These are phyloP conservation scores for Xiphorhynchus elegans DNA, from an alignment of 2,113 vertebrate genomes.

Conservation along the genomic window DNA sequence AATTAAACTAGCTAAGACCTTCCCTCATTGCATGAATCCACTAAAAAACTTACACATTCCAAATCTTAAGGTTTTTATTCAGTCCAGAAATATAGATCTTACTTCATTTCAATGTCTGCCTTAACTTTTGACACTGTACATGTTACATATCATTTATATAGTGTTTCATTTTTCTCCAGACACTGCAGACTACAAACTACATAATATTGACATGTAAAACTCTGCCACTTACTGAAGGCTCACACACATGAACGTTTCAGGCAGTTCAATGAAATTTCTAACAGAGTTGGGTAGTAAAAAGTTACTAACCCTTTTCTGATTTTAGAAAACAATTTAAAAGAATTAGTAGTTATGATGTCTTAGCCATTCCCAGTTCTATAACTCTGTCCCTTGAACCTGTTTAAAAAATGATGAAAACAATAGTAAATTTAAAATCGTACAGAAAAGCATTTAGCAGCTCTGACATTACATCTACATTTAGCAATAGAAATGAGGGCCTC, in stretches of 20 bases:
- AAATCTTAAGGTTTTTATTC: slow-evolving; percentile 75
- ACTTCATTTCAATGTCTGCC: slow-evolving; percentile 76
- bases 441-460: slow-evolving; percentile 63
- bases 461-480: slow-evolving; percentile 69
- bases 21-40: slow-evolving; percentile 66
- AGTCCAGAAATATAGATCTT: slow-evolving; percentile 78
- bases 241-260: slow-evolving; percentile 78
- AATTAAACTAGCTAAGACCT: slow-evolving; percentile 67
- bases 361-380: slow-evolving; percentile 84
- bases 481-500: slow-evolving; percentile 51
- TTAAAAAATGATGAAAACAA: slow-evolving; percentile 80
- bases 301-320: slow-evolving; percentile 77
- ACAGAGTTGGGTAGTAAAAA: slow-evolving; percentile 73
- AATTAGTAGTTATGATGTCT: slow-evolving; percentile 81
- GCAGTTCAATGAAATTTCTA: slow-evolving; percentile 81
- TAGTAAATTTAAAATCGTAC: slow-evolving; percentile 72
- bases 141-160: slow-evolving; percentile 78
- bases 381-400: slow-evolving; percentile 84
- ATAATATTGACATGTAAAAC: slow-evolving; percentile 79
- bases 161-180: slow-evolving; percentile 78
- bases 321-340: slow-evolving; percentile 80
- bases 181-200: slow-evolving; percentile 81
- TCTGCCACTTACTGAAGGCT: slow-evolving; percentile 78
- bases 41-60: slow-evolving; percentile 73
- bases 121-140: slow-evolving; percentile 79